A percentile compares a stretch with the other conserved stretches of the same genome.
These are phyloP conservation scores for Holothuria glaberrima DNA, from an alignment of 35 echinoderm and acorn worm genomes.

Conservation along the genomic window DNA sequence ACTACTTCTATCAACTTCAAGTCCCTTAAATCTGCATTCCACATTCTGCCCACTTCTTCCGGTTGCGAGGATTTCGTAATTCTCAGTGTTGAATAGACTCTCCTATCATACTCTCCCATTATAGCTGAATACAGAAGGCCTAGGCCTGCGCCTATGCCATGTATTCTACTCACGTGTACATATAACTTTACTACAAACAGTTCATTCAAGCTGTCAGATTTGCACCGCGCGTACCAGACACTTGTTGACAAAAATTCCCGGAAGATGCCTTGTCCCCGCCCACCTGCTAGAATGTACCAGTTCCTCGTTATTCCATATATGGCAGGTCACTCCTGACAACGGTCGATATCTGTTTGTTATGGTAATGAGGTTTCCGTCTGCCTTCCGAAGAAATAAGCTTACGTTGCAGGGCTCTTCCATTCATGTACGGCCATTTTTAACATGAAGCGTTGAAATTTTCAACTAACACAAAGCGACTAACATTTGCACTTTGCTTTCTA, in stretches of 20 bases:
- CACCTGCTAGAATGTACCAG: constrained; percentile 43
- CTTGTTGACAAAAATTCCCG: constrained; percentile 49
- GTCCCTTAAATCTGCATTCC: constrained; percentile 6
- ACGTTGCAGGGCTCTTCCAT: constrained; percentile 20
- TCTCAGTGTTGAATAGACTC: no score
- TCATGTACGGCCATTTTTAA: no score
- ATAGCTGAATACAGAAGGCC: no score
- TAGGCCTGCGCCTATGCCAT: no score
- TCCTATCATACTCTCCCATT: no score
- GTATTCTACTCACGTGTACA: background rate
- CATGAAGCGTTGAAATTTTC: no score
- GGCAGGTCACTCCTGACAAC: no score
- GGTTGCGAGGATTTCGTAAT: constrained; percentile 3
- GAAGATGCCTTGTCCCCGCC: constrained; percentile 28
- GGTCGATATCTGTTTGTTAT: constrained; percentile 23
- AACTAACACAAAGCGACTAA: background rate
- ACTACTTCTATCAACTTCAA: no score
- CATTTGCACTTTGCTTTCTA: background rate
- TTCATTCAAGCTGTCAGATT: background rate
- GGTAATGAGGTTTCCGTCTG: constrained; percentile 51
- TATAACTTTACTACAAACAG: background rate
- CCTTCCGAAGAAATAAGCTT: constrained; percentile 34
- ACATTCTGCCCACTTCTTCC: constrained; percentile 40
- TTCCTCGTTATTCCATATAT: constrained; percentile 9
- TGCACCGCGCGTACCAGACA: background rate